phyloP scores from a whole-genome alignment of 2,113 vertebrate species.

The Callocephalon fimbriatum region DNA sequence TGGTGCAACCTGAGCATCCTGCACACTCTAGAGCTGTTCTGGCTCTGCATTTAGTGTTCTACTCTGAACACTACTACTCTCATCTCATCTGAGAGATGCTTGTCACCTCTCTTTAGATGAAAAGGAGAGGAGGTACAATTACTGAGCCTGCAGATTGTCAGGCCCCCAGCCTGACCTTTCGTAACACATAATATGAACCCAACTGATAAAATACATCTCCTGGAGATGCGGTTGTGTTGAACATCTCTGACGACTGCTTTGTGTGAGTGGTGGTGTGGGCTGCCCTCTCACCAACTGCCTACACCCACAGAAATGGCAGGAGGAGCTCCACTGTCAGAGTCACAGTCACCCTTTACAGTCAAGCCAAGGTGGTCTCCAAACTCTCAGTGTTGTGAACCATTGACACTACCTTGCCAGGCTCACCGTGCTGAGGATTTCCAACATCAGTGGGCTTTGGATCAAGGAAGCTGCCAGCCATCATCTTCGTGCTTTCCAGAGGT shows the following conservation, averaged over 20 bases:
- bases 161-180: no score
- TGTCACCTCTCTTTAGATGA: not conserved
- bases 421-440: not conserved
- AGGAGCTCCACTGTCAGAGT: not conserved
- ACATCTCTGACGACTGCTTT: not conserved
- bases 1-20: not conserved
- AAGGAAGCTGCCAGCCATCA: not conserved
- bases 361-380: not conserved
- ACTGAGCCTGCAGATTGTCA: not conserved
- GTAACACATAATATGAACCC: not conserved
- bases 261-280: not conserved
- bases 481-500: not conserved
- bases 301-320: not conserved
- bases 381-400: not conserved
- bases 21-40: not conserved
- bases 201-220: not conserved
- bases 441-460: not conserved
- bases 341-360: not conserved
- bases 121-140: not conserved
- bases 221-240: not conserved
- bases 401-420: not conserved
- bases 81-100: no score
- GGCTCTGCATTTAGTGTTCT: not conserved
- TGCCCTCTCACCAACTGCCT: not conserved
- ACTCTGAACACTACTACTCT: no score